Percentiles rank a stretch among this genome's conserved stretches.
These are phyloP conservation scores for Anagyrus pseudococci DNA, from an alignment of 2,888 invertebrate species.

Conservation along the genomic window DNA sequence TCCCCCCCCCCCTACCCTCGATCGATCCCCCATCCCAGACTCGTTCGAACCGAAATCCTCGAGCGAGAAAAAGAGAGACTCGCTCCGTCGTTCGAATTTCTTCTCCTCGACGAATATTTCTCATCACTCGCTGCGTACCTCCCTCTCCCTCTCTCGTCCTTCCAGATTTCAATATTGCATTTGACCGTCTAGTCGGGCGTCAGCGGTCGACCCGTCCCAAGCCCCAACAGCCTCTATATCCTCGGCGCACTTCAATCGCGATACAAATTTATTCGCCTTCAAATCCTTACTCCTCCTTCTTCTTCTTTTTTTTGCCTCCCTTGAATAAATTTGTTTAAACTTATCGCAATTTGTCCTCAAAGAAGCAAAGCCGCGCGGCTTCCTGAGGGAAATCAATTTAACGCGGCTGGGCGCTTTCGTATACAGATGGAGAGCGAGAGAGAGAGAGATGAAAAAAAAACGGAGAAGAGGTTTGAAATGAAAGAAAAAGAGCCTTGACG, in stretches of 20 bases:
- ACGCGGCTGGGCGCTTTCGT: no score
- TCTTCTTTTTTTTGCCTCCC: not conserved
- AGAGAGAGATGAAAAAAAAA: no score
- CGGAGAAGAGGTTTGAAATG: no score
- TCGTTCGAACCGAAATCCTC: no score
- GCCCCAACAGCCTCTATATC: no score
- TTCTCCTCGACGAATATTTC: slow-evolving; percentile 11
- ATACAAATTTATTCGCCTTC: slow-evolving; percentile 22
- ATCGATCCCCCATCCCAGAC: no score
- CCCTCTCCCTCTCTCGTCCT: no score
- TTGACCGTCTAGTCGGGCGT: not conserved
- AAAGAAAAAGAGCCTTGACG: not conserved
- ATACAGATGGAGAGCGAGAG: no score
- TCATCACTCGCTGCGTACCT: slow-evolving; percentile 5
- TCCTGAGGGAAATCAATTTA: slow-evolving; percentile 17
- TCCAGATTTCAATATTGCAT: not conserved
- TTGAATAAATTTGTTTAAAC: slow-evolving; percentile 24
- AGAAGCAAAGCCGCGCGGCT: not conserved
- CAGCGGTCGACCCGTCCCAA: no score
- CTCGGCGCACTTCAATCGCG: not conserved
- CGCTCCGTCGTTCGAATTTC: slow-evolving; percentile 20
- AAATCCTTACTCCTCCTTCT: not conserved
- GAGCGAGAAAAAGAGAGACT: not conserved
- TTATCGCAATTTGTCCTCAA: not conserved
- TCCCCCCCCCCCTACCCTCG: no score